These are phyloP conservation scores for Orchestes rusci DNA, from an alignment of 2,888 invertebrate species.

Conservation along the genomic window DNA sequence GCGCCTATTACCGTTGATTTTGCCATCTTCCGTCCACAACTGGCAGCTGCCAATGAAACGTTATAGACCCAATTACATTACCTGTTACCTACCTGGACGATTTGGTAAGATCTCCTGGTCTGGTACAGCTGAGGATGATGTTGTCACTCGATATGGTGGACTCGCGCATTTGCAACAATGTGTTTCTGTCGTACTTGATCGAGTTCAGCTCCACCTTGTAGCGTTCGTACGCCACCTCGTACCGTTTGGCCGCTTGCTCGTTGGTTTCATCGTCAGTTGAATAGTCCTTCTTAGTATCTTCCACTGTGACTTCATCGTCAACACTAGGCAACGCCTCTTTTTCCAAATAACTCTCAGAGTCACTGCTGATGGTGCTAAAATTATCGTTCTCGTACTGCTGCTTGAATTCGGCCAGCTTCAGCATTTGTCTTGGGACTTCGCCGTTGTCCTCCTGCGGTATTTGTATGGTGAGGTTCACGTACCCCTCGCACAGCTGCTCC, in stretches of 20 bases:
- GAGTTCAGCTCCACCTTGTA: conserved; percentile 39
- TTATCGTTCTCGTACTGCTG: conserved; percentile 38
- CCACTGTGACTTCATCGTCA: conserved; percentile 32
- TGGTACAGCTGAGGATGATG: conserved; percentile 27
- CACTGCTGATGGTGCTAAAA: conserved; percentile 37
- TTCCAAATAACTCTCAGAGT: conserved; percentile 42
- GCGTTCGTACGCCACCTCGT: conserved; percentile 32
- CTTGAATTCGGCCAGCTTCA: conserved; percentile 55
- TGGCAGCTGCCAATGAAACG: conserved; percentile 25
- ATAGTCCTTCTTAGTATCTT: conserved; percentile 16
- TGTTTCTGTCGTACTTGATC: conserved; percentile 42
- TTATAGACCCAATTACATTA: not conserved
- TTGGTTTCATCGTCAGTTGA: conserved; percentile 42
- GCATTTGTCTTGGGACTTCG: conserved; percentile 31
- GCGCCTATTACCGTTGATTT: conserved; percentile 39
- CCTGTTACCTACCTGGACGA: conserved; percentile 15
- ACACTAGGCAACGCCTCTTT: conserved; percentile 40
- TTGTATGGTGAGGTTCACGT: conserved; percentile 39
- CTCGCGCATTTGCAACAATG: conserved; percentile 40
- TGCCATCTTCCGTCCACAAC: conserved; percentile 32
- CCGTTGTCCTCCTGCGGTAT: conserved; percentile 37
- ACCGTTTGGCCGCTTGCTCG: conserved; percentile 37
- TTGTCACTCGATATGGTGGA: conserved; percentile 37
- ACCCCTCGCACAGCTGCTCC: conserved; percentile 42
- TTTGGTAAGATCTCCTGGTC: conserved; percentile 21